These are phyloP conservation scores for Zaprionus inermis DNA, from an alignment of 1,140 invertebrate genomes.

Conservation along the genomic window DNA sequence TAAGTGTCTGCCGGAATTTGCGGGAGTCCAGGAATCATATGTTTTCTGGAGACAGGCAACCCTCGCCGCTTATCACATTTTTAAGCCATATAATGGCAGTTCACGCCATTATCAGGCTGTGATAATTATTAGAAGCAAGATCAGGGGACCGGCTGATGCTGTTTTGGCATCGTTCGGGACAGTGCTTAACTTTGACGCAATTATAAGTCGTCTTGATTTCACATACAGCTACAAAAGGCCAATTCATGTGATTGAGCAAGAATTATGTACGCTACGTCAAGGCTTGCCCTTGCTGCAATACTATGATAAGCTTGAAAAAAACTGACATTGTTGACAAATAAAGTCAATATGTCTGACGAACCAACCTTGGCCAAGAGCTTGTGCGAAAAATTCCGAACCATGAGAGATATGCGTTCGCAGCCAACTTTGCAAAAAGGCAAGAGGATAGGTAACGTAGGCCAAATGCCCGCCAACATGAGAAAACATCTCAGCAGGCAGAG, in stretches of 20 bases:
- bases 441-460: not conserved
- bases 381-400: not conserved
- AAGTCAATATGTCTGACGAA: too few species aligned
- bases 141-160: not conserved
- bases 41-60: too few species aligned
- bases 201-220: too few species aligned
- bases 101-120: too few species aligned
- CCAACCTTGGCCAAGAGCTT: conserved; percentile 7
- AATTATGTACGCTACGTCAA: conserved; percentile 30
- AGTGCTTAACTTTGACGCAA: too few species aligned
- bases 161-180: conserved; percentile 40
- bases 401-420: not conserved
- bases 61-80: too few species aligned
- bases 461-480: not conserved
- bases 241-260: too few species aligned
- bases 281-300: conserved; percentile 31
- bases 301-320: conserved; percentile 44
- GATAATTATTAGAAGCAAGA: conserved; percentile 15
- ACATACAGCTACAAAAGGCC: too few species aligned
- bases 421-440: not conserved
- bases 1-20: too few species aligned
- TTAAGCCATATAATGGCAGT: too few species aligned
- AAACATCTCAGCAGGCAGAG: not conserved
- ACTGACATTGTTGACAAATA: conserved; percentile 3
- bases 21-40: too few species aligned